Evolutionary conservation across 2,113 vertebrate genomes (phyloP).

Genomic region (Vanacampus margaritifer): DNA sequence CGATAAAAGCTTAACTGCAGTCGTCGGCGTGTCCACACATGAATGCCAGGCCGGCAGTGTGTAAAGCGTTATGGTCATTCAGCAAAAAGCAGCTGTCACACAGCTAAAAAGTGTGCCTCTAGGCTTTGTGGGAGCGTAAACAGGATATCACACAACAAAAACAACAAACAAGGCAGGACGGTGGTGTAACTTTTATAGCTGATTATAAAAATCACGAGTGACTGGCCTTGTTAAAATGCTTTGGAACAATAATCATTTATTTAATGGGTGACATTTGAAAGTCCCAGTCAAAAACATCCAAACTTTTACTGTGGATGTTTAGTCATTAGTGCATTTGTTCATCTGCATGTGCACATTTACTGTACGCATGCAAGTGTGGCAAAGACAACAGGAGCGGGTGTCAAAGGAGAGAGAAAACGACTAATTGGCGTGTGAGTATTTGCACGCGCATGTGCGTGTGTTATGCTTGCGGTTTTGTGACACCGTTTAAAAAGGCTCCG

Average conservation of each 20-base stretch:
- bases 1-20: slow-evolving; percentile 2
- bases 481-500: slow-evolving; percentile 35
- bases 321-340: not conserved
- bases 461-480: slow-evolving; percentile 46
- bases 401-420: slow-evolving; percentile 16
- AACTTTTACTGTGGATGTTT: slow-evolving; percentile 1
- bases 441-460: slow-evolving; percentile 32
- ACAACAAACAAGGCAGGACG: not conserved
- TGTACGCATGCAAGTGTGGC: slow-evolving; percentile 33
- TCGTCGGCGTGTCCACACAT: not conserved
- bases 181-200: slow-evolving; percentile 10
- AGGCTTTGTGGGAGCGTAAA: not conserved
- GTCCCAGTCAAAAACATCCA: not conserved
- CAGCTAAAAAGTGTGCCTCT: not conserved
- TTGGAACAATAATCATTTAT: not conserved
- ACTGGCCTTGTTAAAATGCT: slow-evolving; percentile 20
- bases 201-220: slow-evolving; percentile 8
- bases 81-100: not conserved
- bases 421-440: slow-evolving; percentile 43
- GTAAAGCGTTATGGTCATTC: not conserved
- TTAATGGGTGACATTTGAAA: not conserved
- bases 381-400: slow-evolving; percentile 38
- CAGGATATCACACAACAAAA: not conserved
- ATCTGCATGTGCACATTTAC: slow-evolving; percentile 12
- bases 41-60: not conserved